phyloP scores from a whole-genome alignment of 2,113 vertebrate species.

The Ibidorhyncha struthersii region DNA sequence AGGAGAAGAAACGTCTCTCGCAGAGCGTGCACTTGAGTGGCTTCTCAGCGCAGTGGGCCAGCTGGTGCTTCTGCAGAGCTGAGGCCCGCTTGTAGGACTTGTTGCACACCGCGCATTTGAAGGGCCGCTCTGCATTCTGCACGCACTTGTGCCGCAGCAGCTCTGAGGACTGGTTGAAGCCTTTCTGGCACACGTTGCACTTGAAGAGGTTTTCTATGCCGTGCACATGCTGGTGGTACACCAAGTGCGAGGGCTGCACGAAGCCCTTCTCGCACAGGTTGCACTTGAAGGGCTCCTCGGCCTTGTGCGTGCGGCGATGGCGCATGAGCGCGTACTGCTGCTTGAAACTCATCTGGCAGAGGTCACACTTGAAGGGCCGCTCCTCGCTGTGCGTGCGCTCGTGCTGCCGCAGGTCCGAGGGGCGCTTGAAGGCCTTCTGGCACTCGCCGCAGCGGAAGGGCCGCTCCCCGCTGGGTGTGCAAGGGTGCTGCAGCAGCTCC shows the following conservation, averaged over 20 bases:
- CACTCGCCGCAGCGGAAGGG: constrained; percentile 94
- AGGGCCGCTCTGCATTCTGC: constrained; percentile 89
- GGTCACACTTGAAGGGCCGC: constrained; percentile 96
- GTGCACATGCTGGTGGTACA: constrained; percentile 97
- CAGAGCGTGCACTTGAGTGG: constrained; percentile 95
- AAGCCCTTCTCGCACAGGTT: constrained; percentile 97
- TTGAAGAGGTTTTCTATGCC: constrained; percentile 97
- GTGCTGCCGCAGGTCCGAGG: constrained; percentile 93
- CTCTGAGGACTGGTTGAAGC: constrained; percentile 95
- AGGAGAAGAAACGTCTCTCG: constrained; percentile 95
- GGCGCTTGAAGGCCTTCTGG: constrained; percentile 94
- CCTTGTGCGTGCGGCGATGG: constrained; percentile 92
- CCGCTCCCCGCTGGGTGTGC: constrained; percentile 91
- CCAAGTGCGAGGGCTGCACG: constrained; percentile 92
- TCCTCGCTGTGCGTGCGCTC: constrained; percentile 97
- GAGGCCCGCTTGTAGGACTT: constrained; percentile 96
- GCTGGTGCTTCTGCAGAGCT: constrained; percentile 94
- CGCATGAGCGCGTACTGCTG: constrained; percentile 94
- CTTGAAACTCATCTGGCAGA: constrained; percentile 99
- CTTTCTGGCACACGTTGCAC: constrained; percentile 95
- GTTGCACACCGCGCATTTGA: constrained; percentile 93
- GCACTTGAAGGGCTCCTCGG: constrained; percentile 88
- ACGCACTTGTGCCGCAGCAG: constrained; percentile 94
- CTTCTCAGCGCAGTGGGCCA: constrained; percentile 92
- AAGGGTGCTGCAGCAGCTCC: constrained; percentile 94